A percentile compares a stretch with the other conserved stretches of the same genome.
phyloP scores from a whole-genome alignment of 92 coral and sea anemone genomes.

The Umimayanthus kanabou region DNA sequence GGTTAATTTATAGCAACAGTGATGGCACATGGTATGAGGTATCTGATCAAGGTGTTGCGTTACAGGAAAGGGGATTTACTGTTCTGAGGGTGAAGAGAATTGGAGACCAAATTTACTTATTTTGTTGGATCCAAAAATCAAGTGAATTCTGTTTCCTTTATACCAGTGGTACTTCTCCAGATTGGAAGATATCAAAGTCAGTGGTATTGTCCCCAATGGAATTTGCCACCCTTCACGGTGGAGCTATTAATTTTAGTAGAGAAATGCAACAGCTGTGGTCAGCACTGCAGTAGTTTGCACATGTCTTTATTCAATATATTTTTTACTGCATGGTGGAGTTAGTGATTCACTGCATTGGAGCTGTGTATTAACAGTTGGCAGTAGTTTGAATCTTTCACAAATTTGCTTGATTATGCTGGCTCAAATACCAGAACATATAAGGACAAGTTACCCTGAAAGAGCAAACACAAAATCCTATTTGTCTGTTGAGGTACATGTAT shows the following conservation, averaged over 20 bases:
- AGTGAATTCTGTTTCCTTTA: conserved; percentile 17
- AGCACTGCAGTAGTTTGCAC: neutral
- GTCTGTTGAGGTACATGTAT: no score
- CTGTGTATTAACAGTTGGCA: no score
- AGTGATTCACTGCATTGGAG: no score
- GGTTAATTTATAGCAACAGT: conserved; percentile 5
- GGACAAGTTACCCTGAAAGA: no score
- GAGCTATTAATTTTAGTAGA: neutral
- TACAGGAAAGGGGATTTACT: neutral
- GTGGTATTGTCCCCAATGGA: neutral
- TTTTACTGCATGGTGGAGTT: neutral
- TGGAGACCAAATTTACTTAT: conserved; percentile 23
- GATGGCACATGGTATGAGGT: conserved; percentile 3
- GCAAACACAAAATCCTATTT: no score
- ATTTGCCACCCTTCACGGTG: neutral
- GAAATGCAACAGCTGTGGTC: neutral
- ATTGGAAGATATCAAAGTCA: conserved; percentile 12
- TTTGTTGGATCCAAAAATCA: neutral
- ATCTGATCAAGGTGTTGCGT: neutral
- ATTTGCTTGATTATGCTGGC: no score
- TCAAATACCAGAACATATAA: no score
- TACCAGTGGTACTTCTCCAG: neutral
- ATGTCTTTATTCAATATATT: no score
- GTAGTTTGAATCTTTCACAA: no score
- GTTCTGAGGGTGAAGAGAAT: neutral